A percentile compares a stretch with the other conserved stretches of the same genome.
Evolutionary conservation across 2,113 vertebrate species (phyloP).

Genomic region (Enhydra lutris): DNA sequence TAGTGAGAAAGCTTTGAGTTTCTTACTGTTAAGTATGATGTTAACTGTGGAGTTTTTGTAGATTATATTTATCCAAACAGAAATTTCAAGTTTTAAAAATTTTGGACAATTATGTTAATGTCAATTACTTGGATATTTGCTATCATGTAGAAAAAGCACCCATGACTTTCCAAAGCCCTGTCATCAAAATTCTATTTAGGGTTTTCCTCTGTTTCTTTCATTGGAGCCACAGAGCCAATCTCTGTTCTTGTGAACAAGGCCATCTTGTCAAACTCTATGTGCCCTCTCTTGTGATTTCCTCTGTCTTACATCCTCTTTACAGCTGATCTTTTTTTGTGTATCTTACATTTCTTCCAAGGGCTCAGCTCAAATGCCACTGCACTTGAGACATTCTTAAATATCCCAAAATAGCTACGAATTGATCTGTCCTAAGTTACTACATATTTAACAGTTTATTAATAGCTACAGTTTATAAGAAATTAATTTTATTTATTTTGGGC

Average conservation of each 20-base stretch:
- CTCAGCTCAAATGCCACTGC: neutral
- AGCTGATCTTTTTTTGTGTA: neutral
- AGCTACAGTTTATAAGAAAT: neutral
- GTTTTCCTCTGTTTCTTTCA: neutral
- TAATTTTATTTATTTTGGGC: neutral
- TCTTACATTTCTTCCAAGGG: neutral
- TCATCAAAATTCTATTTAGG: neutral
- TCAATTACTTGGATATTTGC: neutral
- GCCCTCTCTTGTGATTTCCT: neutral
- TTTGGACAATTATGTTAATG: neutral
- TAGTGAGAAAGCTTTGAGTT: neutral
- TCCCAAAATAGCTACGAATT: neutral
- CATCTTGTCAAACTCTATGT: neutral
- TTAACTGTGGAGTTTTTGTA: neutral
- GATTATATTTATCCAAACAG: neutral
- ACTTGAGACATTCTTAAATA: neutral
- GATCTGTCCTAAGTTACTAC: neutral
- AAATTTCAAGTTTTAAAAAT: neutral
- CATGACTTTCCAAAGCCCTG: neutral
- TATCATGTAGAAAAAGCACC: neutral
- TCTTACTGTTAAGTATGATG: neutral
- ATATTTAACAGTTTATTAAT: neutral
- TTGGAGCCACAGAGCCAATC: neutral
- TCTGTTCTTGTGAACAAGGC: neutral
- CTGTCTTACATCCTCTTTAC: neutral